Base-by-base conservation (phyloP, 2,888 invertebrate species). In the Phlogophora meticulosa region DNA sequence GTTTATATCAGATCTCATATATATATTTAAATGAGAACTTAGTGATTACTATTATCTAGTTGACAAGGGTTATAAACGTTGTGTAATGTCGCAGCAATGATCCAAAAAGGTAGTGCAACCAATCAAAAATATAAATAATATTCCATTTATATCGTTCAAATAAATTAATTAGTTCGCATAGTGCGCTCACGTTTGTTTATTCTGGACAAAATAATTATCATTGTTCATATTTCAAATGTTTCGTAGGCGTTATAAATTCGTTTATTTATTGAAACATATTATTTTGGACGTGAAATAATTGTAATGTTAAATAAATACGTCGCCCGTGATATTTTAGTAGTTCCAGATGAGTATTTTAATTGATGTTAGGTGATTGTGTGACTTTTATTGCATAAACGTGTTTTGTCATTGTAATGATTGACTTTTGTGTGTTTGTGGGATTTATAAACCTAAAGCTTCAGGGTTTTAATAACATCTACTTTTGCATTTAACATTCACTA, bases 211-310 rank as follows among this genome's bases (percentile, higher is more conserved):
- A 76, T 73, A 60, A 65, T 72, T 72, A 68, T 64, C 56, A 78
- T 72, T 64, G 69, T 75, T 64, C 65, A 75, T 75, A 49, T 67
- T 59, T 70, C 76, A 62, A 67, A 66, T 46, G 58, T 42, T 22
- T 52, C 20, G 70, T 63, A 48, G 67, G 64, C 61, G 69, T 72
- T 63, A 57, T 68, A 80, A 74, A 73, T 77, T 81, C 80, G 79
- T 83, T 83, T 84, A 84, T 85, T 85, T 85, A 84, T 87, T 85
- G 84, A 82, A 83, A 56, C 76, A 43, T 64, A 64, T 78, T 76
- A 68, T 72, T 62, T 69, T 56, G 49, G 76, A 78, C 80, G 65
- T 60, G 55, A 60, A 72, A 68, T 78, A 74, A 76, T 78, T 79
- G 55, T 72, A 38, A 56, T 73, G 67, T 78, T 78, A 52, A 67